Conservation (phyloP, 2,797 vertebrate genomes). For the Perodicticus potto region DNA sequence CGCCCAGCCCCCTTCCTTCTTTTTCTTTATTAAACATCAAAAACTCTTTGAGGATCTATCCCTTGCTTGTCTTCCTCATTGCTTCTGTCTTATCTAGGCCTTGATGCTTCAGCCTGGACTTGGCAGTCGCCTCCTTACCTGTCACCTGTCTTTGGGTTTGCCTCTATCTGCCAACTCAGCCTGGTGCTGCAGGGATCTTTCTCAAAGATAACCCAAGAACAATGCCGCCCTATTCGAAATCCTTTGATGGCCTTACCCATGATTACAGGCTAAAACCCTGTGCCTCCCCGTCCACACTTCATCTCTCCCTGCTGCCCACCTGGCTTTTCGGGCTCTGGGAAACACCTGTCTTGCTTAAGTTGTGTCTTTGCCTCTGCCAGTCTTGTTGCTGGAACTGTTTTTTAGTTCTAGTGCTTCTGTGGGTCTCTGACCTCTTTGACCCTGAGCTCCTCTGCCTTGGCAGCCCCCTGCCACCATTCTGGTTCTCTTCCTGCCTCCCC, state of each 20-base stretch:
- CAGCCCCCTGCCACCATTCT: neutral
- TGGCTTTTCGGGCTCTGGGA: neutral
- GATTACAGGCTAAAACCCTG: neutral
- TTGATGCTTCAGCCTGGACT: neutral
- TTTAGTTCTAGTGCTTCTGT: neutral
- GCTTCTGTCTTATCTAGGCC: neutral
- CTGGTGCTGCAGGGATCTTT: neutral
- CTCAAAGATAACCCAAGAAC: neutral
- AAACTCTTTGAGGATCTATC: neutral
- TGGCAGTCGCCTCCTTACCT: neutral
- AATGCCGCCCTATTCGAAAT: neutral
- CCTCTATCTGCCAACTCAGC: neutral
- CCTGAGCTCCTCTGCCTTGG: neutral
- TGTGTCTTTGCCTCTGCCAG: neutral
- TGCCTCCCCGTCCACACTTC: neutral
- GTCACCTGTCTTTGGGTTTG: neutral
- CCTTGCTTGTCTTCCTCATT: neutral
- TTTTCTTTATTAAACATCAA: neutral
- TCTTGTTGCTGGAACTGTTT: neutral
- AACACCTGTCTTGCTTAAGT: neutral
- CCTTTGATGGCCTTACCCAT: neutral
- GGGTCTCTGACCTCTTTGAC: neutral
- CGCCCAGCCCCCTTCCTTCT: too few relatives aligned
- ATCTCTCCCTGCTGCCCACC: neutral
- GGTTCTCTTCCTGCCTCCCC: neutral